These are phyloP conservation scores for Aplysina aerophoba DNA, from an alignment of 37 sponge, comb jelly and placozoan species.

Conservation along the genomic window DNA sequence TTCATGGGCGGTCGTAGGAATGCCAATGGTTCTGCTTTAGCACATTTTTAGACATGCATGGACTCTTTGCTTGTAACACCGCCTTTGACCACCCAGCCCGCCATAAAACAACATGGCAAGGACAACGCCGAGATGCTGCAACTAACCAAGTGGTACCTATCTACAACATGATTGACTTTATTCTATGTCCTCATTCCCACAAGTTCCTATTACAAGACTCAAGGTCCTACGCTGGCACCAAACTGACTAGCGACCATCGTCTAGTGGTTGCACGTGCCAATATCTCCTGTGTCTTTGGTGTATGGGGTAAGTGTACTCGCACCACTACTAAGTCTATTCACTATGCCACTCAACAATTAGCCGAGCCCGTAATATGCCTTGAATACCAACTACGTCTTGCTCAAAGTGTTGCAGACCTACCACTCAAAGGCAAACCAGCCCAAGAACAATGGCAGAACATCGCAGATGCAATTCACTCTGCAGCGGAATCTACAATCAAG, in stretches of 20 bases:
- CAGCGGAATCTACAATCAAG: too few relatives aligned
- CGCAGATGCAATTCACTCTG: too few relatives aligned
- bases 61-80: slow-evolving; percentile 27
- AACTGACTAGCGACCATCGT: not conserved
- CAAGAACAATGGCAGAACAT: too few relatives aligned
- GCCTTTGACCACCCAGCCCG: slow-evolving; percentile 18
- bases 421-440: too few relatives aligned
- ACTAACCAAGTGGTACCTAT: not conserved
- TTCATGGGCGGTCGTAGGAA: too few relatives aligned
- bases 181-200: not conserved
- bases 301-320: slow-evolving; percentile 24
- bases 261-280: slow-evolving; percentile 2
- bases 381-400: too few relatives aligned
- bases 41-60: not conserved
- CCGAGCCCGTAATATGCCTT: too few relatives aligned
- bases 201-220: not conserved
- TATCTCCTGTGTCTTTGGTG: not conserved
- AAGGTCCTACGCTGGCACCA: slow-evolving; percentile 30
- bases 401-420: too few relatives aligned
- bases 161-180: slow-evolving; percentile 20
- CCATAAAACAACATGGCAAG: slow-evolving; percentile 17
- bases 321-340: slow-evolving; percentile 14
- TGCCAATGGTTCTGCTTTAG: slow-evolving; percentile 1
- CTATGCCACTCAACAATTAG: too few relatives aligned
- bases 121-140: not conserved